These are phyloP conservation scores for Pyrgus malvae DNA, from an alignment of 2,888 invertebrate species.

Conservation along the genomic window DNA sequence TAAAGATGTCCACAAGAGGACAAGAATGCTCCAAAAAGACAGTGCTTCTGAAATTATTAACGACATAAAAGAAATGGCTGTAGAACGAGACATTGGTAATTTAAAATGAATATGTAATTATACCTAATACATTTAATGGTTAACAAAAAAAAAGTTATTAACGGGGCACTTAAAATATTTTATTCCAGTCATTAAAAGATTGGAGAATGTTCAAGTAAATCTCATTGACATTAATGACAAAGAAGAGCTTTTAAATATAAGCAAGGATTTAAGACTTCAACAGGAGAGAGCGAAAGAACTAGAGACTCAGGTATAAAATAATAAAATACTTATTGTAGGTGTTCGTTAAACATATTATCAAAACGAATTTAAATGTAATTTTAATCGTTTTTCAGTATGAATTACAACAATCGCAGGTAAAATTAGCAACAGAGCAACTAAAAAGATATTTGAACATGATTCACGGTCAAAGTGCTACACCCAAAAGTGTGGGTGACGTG, in stretches of 20 bases:
- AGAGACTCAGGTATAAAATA: slow-evolving; percentile 69
- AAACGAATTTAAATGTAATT: too few species aligned
- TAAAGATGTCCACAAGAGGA: slow-evolving; percentile 88
- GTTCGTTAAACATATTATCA: background rate
- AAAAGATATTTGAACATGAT: slow-evolving; percentile 84
- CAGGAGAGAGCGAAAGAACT: slow-evolving; percentile 76
- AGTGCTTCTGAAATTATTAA: slow-evolving; percentile 91
- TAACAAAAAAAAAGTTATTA: background rate
- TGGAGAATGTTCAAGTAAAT: slow-evolving; percentile 80
- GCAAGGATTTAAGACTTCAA: slow-evolving; percentile 76
- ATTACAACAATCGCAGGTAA: slow-evolving; percentile 70
- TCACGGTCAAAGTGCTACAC: slow-evolving; percentile 73
- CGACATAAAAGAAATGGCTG: slow-evolving; percentile 93
- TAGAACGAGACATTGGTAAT: slow-evolving; percentile 90
- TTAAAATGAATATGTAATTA: slow-evolving; percentile 33
- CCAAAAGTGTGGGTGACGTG: slow-evolving; percentile 83
- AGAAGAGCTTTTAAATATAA: slow-evolving; percentile 82
- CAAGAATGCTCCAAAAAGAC: slow-evolving; percentile 82
- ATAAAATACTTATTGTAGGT: too few species aligned
- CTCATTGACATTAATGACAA: slow-evolving; percentile 85
- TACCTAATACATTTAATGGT: too few species aligned
- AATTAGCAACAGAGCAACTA: slow-evolving; percentile 79
- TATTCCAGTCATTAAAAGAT: slow-evolving; percentile 70
- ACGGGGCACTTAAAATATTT: too few species aligned
- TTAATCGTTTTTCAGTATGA: slow-evolving; percentile 67